phyloP scores from a whole-genome alignment of 2,797 vertebrate genomes.

The Alfaro cultratus region DNA sequence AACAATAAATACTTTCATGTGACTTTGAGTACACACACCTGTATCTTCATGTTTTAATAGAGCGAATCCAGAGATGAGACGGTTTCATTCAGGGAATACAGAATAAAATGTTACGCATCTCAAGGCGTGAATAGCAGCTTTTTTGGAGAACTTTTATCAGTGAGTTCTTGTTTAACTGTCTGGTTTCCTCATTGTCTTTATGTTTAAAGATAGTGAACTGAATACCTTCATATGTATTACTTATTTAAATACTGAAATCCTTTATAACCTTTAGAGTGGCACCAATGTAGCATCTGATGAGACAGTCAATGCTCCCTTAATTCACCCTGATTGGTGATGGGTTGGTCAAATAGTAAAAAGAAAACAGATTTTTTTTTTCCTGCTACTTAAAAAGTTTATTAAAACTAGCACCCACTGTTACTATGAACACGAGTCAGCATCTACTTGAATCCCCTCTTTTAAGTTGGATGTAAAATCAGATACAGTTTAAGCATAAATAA shows the following conservation, averaged over 20 bases:
- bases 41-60: slow-evolving; percentile 20
- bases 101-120: background rate
- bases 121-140: background rate
- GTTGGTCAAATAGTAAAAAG: background rate
- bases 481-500: background rate
- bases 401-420: background rate
- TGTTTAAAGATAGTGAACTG: background rate
- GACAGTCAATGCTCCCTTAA: background rate
- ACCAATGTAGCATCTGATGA: background rate
- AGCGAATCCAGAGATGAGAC: background rate
- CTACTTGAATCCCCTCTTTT: background rate
- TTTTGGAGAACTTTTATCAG: background rate
- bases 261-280: background rate
- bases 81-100: background rate
- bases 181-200: background rate
- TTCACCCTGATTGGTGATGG: background rate
- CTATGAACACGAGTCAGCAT: background rate
- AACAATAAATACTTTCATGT: slow-evolving; percentile 42
- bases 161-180: background rate
- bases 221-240: background rate
- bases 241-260: background rate
- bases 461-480: background rate
- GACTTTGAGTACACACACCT: slow-evolving; percentile 63
- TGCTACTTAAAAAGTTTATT: background rate
- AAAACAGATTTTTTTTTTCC: background rate